These are phyloP conservation scores for Hololepta plana DNA, from an alignment of 2,888 invertebrate species.

Conservation along the genomic window DNA sequence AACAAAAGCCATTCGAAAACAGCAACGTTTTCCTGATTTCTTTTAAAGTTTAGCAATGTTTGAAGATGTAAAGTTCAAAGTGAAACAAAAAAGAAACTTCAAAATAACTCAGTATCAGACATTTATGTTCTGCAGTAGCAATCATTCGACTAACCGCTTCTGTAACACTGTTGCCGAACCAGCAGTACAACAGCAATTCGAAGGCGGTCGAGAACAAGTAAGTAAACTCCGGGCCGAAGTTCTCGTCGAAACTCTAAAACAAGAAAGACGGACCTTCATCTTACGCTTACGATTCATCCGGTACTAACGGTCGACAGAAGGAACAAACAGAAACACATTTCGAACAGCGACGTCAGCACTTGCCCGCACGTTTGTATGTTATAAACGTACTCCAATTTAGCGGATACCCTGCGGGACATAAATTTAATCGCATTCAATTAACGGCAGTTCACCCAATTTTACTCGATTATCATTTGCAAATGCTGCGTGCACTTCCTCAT, in stretches of 20 bases:
- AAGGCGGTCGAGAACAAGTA: slow-evolving; percentile 14
- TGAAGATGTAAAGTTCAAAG: too few relatives aligned
- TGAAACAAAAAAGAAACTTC: too few relatives aligned
- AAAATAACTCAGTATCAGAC: too few relatives aligned
- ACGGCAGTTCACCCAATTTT: too few relatives aligned
- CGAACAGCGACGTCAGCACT: slow-evolving; percentile 15
- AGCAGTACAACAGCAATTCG: slow-evolving; percentile 13
- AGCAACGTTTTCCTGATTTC: too few relatives aligned
- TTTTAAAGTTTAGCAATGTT: too few relatives aligned
- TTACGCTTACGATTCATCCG: too few relatives aligned
- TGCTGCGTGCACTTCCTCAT: slow-evolving; percentile 15
- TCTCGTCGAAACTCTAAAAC: slow-evolving; percentile 8
- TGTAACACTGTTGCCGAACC: slow-evolving; percentile 14
- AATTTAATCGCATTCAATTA: too few relatives aligned
- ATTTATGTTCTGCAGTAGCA: slow-evolving; percentile 3
- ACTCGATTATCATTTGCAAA: slow-evolving; percentile 15
- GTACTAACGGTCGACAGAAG: slow-evolving; percentile 13
- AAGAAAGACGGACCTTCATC: slow-evolving; percentile 2
- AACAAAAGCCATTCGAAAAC: too few relatives aligned
- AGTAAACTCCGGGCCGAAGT: slow-evolving; percentile 10
- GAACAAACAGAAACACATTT: slow-evolving; percentile 16
- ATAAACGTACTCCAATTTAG: slow-evolving; percentile 14
- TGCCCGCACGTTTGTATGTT: slow-evolving; percentile 14
- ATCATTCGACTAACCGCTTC: slow-evolving; percentile 11
- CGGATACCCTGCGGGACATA: slow-evolving; percentile 11